A percentile compares a stretch with the other conserved stretches of the same genome.
Evolutionary conservation across 1,140 invertebrate genomes (phyloP).

Genomic region (Magallana gigas): DNA sequence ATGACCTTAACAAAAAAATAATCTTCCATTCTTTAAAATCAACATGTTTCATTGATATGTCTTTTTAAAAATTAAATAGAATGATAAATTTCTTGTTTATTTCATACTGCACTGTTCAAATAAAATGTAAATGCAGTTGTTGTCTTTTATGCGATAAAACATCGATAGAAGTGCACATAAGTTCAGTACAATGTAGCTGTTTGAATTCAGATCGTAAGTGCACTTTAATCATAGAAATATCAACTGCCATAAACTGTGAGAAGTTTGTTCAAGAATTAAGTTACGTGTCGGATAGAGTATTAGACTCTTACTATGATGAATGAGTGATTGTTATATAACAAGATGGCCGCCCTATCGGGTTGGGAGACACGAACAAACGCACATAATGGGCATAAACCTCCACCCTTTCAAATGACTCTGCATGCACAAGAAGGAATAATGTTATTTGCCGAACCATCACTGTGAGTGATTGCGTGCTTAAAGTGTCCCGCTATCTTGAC

Average conservation of each 20-base stretch:
- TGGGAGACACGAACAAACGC: not conserved
- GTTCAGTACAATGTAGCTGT: no score
- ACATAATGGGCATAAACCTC: not conserved
- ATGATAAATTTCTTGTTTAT: no score
- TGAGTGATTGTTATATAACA: constrained; percentile 18
- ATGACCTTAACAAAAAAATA: no score
- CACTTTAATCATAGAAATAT: not conserved
- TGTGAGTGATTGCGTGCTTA: not conserved
- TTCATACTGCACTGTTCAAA: no score
- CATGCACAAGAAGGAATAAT: not conserved
- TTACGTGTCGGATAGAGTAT: not conserved
- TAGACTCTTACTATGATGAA: not conserved
- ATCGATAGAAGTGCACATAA: no score
- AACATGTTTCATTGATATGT: no score
- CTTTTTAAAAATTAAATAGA: no score
- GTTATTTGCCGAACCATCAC: not conserved
- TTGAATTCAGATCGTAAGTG: not conserved
- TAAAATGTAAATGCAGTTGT: no score
- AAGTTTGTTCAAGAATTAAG: constrained; percentile 15
- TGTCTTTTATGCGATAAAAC: no score
- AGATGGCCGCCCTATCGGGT: not conserved
- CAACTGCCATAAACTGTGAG: not conserved
- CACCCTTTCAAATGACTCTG: not conserved
- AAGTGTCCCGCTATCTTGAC: not conserved
- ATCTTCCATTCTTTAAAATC: no score